Percentiles rank a stretch among this genome's conserved stretches.
Conservation (phyloP, 1,140 invertebrate genomes). For the Antheraea pernyi region DNA sequence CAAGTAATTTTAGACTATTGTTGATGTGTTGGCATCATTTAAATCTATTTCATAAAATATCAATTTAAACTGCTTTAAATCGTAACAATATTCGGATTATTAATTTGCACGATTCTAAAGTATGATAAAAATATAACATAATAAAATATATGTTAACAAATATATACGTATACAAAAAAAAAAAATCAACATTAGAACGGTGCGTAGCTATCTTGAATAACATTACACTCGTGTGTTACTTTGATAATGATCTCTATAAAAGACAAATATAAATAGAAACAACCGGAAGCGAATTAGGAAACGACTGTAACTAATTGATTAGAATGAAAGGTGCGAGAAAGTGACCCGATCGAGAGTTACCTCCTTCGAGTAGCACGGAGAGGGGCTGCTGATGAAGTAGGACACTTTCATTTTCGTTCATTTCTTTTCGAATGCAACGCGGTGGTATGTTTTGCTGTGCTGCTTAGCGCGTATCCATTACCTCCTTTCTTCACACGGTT, state of each 20-base stretch:
- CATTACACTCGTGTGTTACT: background rate
- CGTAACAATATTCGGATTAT: too few relatives aligned
- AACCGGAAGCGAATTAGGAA: constrained; percentile 32
- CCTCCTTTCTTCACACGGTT: constrained; percentile 45
- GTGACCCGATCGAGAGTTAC: constrained; percentile 26
- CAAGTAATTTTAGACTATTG: too few relatives aligned
- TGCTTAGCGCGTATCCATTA: constrained; percentile 50
- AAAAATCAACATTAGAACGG: background rate
- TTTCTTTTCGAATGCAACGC: constrained; percentile 73
- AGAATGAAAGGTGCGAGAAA: constrained; percentile 70
- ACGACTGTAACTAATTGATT: constrained; percentile 53
- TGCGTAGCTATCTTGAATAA: background rate
- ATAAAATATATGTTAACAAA: too few relatives aligned
- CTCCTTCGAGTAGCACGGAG: constrained; percentile 20
- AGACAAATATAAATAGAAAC: constrained; percentile 1
- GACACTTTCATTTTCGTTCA: constrained; percentile 78
- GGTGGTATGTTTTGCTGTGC: constrained; percentile 39
- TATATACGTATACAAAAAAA: background rate
- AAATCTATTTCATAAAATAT: too few relatives aligned
- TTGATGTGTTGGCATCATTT: too few relatives aligned
- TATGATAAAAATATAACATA: too few relatives aligned
- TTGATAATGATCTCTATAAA: background rate
- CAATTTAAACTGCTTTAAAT: too few relatives aligned
- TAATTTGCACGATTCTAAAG: too few relatives aligned
- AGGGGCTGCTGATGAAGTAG: constrained; percentile 48